These are phyloP conservation scores for Chrysolina haemoptera DNA, from an alignment of 2,888 invertebrate genomes.

Conservation along the genomic window DNA sequence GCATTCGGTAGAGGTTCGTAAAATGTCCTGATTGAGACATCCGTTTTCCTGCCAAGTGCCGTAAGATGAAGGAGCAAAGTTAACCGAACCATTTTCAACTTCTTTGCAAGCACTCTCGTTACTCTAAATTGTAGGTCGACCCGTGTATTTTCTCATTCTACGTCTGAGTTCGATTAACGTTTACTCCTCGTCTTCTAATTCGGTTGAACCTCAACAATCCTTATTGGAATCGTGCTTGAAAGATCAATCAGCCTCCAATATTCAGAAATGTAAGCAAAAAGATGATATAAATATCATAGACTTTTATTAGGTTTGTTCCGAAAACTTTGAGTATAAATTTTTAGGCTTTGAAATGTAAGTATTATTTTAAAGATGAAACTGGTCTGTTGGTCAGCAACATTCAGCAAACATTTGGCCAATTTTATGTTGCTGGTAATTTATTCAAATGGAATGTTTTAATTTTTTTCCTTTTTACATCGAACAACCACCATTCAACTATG, in stretches of 20 bases:
- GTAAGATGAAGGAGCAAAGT: slow-evolving; percentile 52
- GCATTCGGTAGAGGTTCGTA: slow-evolving; percentile 35
- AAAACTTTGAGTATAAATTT: too few species aligned
- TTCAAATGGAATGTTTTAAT: too few species aligned
- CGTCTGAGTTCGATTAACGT: slow-evolving; percentile 30
- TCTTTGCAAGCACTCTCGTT: slow-evolving; percentile 36
- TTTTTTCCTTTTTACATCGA: too few species aligned
- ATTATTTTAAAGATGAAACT: too few species aligned
- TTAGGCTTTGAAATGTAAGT: too few species aligned
- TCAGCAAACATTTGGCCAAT: too few species aligned
- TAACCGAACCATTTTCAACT: slow-evolving; percentile 48
- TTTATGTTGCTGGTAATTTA: too few species aligned
- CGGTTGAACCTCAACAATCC: slow-evolving; percentile 4
- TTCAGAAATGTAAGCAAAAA: neutral
- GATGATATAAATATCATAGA: too few species aligned
- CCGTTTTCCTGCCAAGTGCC: slow-evolving; percentile 42
- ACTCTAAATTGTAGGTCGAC: slow-evolving; percentile 32
- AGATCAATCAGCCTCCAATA: neutral
- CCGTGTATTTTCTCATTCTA: slow-evolving; percentile 29
- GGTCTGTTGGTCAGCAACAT: too few species aligned
- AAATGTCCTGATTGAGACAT: slow-evolving; percentile 29
- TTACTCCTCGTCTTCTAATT: slow-evolving; percentile 28
- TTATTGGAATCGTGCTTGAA: neutral
- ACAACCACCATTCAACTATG: too few species aligned
- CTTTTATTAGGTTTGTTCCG: too few species aligned